Conservation (phyloP, 2,888 invertebrate species). For the Heliconius ismenius region DNA sequence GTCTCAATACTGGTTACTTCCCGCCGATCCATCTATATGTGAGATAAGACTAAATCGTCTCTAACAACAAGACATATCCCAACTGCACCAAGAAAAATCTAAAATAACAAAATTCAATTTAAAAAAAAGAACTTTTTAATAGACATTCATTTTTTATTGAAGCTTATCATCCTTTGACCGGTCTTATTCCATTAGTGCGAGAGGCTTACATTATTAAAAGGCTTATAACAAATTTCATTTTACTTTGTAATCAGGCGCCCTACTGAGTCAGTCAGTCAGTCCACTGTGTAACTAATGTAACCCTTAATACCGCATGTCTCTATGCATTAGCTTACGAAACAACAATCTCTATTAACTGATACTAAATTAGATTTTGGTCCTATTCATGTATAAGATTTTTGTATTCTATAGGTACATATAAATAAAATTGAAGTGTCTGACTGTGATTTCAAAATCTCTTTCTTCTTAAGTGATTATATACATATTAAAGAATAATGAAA, state of each 20-base stretch:
- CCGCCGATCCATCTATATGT: too few relatives aligned
- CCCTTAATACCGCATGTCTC: conserved; percentile 20
- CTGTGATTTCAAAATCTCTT: not conserved
- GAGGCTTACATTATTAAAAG: conserved; percentile 30
- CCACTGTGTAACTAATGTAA: conserved; percentile 28
- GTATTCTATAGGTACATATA: not conserved
- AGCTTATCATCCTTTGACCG: conserved; percentile 24
- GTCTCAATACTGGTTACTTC: not conserved
- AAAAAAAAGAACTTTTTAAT: not conserved
- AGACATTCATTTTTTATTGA: conserved; percentile 6
- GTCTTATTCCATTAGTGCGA: conserved; percentile 29
- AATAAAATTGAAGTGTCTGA: not conserved
- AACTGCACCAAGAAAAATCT: not conserved
- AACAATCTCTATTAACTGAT: conserved; percentile 13
- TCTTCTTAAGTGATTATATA: too few relatives aligned
- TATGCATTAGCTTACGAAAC: conserved; percentile 21
- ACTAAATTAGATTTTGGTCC: not conserved
- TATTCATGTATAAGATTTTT: not conserved
- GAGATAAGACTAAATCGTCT: not conserved
- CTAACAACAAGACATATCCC: too few relatives aligned
- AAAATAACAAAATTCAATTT: not conserved
- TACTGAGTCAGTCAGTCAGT: conserved; percentile 31
- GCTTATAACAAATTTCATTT: conserved; percentile 28
- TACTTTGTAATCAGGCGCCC: conserved; percentile 41
- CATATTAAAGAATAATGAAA: too few relatives aligned